Evolutionary conservation across 2,797 vertebrate genomes (phyloP).

Genomic region (Chromobotia macracanthus): DNA sequence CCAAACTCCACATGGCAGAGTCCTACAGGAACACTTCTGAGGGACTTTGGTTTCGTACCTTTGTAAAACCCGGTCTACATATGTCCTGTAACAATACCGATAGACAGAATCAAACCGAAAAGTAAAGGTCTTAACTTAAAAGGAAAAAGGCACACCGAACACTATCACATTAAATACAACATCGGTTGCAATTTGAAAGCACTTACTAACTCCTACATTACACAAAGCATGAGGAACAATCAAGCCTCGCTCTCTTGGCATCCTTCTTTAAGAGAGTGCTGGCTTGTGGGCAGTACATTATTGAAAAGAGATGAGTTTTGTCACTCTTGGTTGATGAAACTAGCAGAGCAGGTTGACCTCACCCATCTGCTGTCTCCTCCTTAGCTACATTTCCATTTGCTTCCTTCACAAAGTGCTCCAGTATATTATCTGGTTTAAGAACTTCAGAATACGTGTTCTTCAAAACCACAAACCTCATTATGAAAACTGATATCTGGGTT

Average conservation of each 20-base stretch:
- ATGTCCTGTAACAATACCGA: slow-evolving; percentile 61
- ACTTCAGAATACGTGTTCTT: slow-evolving; percentile 51
- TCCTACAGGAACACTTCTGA: slow-evolving; percentile 78
- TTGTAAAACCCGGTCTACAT: slow-evolving; percentile 80
- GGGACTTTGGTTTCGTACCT: slow-evolving; percentile 93
- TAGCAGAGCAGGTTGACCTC: slow-evolving; percentile 42
- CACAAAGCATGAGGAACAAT: slow-evolving; percentile 83
- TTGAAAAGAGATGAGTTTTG: slow-evolving; percentile 41
- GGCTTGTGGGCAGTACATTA: slow-evolving; percentile 10
- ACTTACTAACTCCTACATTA: slow-evolving; percentile 81
- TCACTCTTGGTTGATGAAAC: slow-evolving; percentile 39
- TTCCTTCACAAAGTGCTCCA: slow-evolving; percentile 62
- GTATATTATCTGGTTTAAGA: slow-evolving; percentile 64
- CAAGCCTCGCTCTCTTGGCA: slow-evolving; percentile 63
- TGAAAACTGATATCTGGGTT: slow-evolving; percentile 19
- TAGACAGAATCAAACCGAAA: slow-evolving; percentile 63
- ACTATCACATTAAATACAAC: slow-evolving; percentile 85
- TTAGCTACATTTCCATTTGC: slow-evolving; percentile 68
- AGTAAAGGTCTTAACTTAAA: slow-evolving; percentile 75
- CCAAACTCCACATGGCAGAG: slow-evolving; percentile 75
- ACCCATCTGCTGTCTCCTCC: slow-evolving; percentile 57
- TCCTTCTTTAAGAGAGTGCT: slow-evolving; percentile 50
- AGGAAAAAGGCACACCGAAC: slow-evolving; percentile 88
- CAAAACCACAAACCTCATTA: slow-evolving; percentile 10
- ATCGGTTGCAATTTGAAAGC: slow-evolving; percentile 67